Evolutionary conservation across 2,888 invertebrate genomes (phyloP), one percentile per base, ranked within the genome.

Genomic region (Ichneumoninae sp.): DNA sequence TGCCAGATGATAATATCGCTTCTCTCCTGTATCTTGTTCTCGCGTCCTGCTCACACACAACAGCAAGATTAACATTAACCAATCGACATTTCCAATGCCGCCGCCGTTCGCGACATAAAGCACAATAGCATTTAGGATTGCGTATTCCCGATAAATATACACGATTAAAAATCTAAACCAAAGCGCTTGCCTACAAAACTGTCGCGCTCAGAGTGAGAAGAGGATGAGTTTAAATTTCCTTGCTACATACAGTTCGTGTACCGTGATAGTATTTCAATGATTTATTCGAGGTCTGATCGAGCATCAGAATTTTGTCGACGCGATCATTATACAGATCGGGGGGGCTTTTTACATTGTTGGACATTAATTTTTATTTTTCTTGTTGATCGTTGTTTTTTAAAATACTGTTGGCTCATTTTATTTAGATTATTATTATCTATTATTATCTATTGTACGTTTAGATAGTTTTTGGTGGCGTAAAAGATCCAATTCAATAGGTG

Each of bases 361-460:
- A 22, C 52, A 33, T 54, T 52, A 54, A 36, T 65, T 65, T 47
- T 30, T 50, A 54, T 47, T 69, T 78, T 79, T 22, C 22, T 63
- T 54, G 54, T 73, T 76, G 36, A 60, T 44, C 4, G 10, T 50
- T 47, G 13, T 1, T 80, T 66, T 47, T 74, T 74, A 19, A 1
- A 40, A 40, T 65, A 68, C 33, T 81, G 84, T 84, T 84, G 74
- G 73, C 65, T 81, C 81, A 57, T 81, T 81, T 81, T 84, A 81
- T 81, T 81, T 63, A 66, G n/a, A 75, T 57, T 80, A 69, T 68
- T 78, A 54, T 75, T 68, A 47, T 70, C 26, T 69, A 69, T 70
- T 50, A 30, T 50, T 52, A 70, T 52, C 3, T 60, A 69, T 57
- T 0, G 33, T 44, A 60, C 44, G n/a, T 26, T 74, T 63, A 74